Evolutionary conservation across 2,113 vertebrate genomes (phyloP).

Genomic region (Osmerus eperlanus): DNA sequence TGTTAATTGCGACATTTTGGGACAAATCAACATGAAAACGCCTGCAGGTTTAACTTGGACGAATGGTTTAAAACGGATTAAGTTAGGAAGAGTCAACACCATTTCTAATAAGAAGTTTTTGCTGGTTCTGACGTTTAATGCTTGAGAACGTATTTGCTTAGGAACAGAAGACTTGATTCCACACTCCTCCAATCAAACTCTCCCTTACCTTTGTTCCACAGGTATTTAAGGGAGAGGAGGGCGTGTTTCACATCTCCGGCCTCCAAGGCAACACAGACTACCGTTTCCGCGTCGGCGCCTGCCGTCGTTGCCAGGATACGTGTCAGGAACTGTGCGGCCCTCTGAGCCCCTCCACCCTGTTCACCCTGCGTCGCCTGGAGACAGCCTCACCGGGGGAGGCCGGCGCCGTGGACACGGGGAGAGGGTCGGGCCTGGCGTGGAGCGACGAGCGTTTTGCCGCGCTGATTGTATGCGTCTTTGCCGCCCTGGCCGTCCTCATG

Average conservation of each 20-base stretch:
- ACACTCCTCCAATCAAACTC: neutral
- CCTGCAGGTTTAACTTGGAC: no score
- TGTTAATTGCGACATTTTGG: no score
- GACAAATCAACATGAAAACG: no score
- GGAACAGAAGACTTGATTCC: neutral
- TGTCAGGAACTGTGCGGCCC: constrained; percentile 94
- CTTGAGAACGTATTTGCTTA: neutral
- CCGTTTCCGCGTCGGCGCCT: constrained; percentile 92
- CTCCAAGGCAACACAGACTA: constrained; percentile 96
- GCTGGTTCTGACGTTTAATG: no score
- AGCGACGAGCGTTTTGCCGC: constrained; percentile 95
- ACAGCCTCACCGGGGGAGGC: constrained; percentile 69
- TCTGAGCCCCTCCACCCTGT: constrained; percentile 88
- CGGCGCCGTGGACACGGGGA: constrained; percentile 65
- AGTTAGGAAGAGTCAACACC: neutral
- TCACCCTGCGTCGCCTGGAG: constrained; percentile 80
- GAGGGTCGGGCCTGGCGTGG: constrained; percentile 79
- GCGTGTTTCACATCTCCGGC: constrained; percentile 87
- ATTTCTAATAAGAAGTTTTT: no score
- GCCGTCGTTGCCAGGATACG: constrained; percentile 87
- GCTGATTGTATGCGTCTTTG: constrained; percentile 89
- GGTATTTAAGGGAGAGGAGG: constrained; percentile 97
- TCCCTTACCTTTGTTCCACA: constrained; percentile 62
- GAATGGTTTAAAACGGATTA: no score
- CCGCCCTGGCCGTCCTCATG: constrained; percentile 88